These are phyloP conservation scores for Dicentrarchus labrax DNA, from an alignment of 2,113 vertebrate species.

Conservation along the genomic window DNA sequence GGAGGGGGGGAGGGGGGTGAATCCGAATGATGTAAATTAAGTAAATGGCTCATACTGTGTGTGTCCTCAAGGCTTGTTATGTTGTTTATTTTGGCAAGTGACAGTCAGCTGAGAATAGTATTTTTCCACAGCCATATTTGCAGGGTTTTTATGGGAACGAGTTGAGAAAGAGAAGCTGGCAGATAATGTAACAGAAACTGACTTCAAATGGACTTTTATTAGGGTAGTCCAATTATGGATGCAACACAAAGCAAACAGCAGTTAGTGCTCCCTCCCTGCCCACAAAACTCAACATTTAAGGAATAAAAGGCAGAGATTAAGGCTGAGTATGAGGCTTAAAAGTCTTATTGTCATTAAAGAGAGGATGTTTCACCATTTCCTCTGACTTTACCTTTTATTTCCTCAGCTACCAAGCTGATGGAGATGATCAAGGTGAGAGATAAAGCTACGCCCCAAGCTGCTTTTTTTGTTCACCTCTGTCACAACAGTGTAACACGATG, in stretches of 20 bases:
- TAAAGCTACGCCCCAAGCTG: neutral
- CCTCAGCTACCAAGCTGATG: neutral
- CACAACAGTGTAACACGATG: conserved; percentile 20
- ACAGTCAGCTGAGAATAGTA: conserved; percentile 61
- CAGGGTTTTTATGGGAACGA: conserved; percentile 24
- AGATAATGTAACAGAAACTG: conserved; percentile 44
- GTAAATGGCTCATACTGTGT: conserved; percentile 51
- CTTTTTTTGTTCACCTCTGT: neutral
- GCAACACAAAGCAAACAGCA: conserved; percentile 23
- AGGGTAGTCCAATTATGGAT: conserved; percentile 27
- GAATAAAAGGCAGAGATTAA: neutral
- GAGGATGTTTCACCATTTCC: neutral
- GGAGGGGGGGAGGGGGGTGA: conserved; percentile 39
- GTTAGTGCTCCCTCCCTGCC: neutral
- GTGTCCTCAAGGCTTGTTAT: conserved; percentile 60
- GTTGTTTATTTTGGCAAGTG: conserved; percentile 74
- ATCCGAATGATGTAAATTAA: conserved; percentile 79
- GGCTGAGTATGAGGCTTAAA: neutral
- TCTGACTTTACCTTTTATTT: neutral
- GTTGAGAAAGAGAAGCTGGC: conserved; percentile 66
- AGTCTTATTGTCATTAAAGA: neutral
- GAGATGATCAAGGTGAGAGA: neutral
- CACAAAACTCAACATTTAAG: neutral
- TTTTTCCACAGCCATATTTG: conserved; percentile 75
- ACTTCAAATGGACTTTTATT: conserved; percentile 40